Conservation (phyloP, 2,888 invertebrate genomes). For the Keiferia lycopersicella region DNA sequence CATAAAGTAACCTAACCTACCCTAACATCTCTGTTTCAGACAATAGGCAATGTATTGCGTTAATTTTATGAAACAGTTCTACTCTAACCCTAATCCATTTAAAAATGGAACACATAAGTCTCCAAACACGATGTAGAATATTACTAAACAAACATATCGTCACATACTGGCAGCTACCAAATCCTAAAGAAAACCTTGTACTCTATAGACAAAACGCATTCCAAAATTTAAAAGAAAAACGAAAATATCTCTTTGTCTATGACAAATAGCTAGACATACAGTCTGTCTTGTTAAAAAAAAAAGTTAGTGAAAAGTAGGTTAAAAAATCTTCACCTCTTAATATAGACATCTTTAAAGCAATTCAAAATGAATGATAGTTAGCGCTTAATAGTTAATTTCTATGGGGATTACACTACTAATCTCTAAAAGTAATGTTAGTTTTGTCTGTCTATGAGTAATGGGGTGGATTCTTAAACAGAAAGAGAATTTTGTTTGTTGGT, state of each 20-base stretch:
- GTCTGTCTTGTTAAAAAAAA: slow-evolving; percentile 51
- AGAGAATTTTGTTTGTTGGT: slow-evolving; percentile 28
- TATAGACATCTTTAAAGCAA: slow-evolving; percentile 37
- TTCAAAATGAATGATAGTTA: slow-evolving; percentile 49
- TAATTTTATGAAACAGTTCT: not conserved
- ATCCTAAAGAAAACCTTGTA: slow-evolving; percentile 33
- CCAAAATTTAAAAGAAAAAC: slow-evolving; percentile 49
- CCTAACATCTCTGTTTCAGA: too few species aligned
- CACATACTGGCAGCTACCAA: slow-evolving; percentile 22
- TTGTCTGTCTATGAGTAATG: slow-evolving; percentile 37
- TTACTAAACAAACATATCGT: slow-evolving; percentile 16
- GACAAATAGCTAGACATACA: slow-evolving; percentile 57
- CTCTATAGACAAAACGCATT: slow-evolving; percentile 42
- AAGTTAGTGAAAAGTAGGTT: slow-evolving; percentile 38
- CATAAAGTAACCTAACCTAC: too few species aligned
- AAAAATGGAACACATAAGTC: slow-evolving; percentile 11
- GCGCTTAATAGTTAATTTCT: slow-evolving; percentile 62
- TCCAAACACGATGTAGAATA: slow-evolving; percentile 7
- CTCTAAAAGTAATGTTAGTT: slow-evolving; percentile 45
- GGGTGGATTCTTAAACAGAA: slow-evolving; percentile 13
- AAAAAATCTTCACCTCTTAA: slow-evolving; percentile 44
- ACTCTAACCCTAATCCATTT: not conserved
- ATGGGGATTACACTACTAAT: slow-evolving; percentile 62
- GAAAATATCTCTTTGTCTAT: slow-evolving; percentile 45
- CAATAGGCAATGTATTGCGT: not conserved